A percentile compares a stretch with the other conserved stretches of the same genome.
Evolutionary conservation across 2,113 vertebrate species (phyloP).

Genomic region (Struthidea cinerea): DNA sequence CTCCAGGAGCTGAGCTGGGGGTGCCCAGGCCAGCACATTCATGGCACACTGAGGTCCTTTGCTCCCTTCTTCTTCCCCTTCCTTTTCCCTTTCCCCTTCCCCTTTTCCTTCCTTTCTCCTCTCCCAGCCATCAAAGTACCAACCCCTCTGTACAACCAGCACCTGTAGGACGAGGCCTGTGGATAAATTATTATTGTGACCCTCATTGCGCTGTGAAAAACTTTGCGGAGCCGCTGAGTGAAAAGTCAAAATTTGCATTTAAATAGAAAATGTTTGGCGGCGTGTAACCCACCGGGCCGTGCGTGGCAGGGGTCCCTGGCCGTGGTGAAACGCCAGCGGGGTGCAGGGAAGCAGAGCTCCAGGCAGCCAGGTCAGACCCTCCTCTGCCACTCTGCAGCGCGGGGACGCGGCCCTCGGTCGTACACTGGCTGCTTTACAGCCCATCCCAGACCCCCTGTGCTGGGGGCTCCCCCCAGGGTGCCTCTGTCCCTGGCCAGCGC

Average conservation of each 20-base stretch:
- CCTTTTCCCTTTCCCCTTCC: not conserved
- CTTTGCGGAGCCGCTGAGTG: conserved; percentile 64
- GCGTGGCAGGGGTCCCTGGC: not conserved
- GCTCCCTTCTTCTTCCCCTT: not conserved
- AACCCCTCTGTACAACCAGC: conserved; percentile 59
- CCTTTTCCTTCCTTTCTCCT: not conserved
- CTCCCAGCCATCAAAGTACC: not conserved
- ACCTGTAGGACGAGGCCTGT: conserved; percentile 54
- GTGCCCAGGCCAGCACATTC: not conserved
- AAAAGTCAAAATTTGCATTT: conserved; percentile 85
- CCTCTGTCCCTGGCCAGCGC: not conserved
- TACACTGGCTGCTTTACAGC: accelerated
- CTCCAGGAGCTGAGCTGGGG: not conserved
- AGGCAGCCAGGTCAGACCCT: not conserved
- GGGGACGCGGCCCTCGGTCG: accelerated
- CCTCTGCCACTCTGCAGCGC: not conserved
- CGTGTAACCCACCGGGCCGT: not conserved
- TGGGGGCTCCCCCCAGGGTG: not conserved
- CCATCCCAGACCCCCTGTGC: accelerated
- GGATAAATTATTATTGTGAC: conserved; percentile 78
- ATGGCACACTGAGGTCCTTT: not conserved
- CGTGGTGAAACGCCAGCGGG: not conserved
- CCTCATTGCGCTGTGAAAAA: conserved; percentile 67
- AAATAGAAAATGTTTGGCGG: conserved; percentile 69
- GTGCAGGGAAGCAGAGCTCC: not conserved